Percentiles rank a stretch among this genome's conserved stretches.
Conservation (phyloP, 2,888 invertebrate species). For the Epiblema foenella region DNA sequence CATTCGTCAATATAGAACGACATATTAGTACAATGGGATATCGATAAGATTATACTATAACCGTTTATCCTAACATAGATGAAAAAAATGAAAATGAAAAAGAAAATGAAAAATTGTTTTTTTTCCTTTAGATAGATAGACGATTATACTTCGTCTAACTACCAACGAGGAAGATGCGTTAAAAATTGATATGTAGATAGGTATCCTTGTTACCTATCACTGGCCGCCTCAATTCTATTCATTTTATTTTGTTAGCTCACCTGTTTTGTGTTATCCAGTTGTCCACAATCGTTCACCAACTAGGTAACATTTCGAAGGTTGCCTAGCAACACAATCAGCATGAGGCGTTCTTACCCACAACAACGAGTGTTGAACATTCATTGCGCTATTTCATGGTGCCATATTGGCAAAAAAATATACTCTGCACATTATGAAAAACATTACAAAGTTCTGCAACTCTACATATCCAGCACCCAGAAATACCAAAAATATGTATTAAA, state of each 20-base stretch:
- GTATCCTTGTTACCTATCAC: too few relatives aligned
- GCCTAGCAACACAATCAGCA: slow-evolving; percentile 75
- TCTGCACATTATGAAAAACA: not conserved
- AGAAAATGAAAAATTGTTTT: too few relatives aligned
- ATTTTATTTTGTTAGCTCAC: slow-evolving; percentile 39
- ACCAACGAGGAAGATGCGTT: too few relatives aligned
- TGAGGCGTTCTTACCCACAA: slow-evolving; percentile 39
- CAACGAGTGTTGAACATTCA: slow-evolving; percentile 19
- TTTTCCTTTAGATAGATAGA: too few relatives aligned
- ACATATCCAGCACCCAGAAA: not conserved
- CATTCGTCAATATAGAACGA: too few relatives aligned
- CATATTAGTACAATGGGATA: too few relatives aligned
- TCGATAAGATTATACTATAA: too few relatives aligned
- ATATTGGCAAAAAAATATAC: not conserved
- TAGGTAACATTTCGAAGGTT: slow-evolving; percentile 54
- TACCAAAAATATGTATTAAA: not conserved
- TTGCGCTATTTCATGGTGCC: not conserved
- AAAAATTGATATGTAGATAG: not conserved
- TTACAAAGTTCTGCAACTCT: not conserved
- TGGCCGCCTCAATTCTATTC: not conserved
- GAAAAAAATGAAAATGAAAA: too few relatives aligned
- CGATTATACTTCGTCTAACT: too few relatives aligned
- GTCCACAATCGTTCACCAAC: slow-evolving; percentile 42
- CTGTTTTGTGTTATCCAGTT: slow-evolving; percentile 43
- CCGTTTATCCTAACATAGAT: too few relatives aligned